Base-by-base conservation (phyloP, 2,113 vertebrate species). In the Noctilio leporinus region DNA sequence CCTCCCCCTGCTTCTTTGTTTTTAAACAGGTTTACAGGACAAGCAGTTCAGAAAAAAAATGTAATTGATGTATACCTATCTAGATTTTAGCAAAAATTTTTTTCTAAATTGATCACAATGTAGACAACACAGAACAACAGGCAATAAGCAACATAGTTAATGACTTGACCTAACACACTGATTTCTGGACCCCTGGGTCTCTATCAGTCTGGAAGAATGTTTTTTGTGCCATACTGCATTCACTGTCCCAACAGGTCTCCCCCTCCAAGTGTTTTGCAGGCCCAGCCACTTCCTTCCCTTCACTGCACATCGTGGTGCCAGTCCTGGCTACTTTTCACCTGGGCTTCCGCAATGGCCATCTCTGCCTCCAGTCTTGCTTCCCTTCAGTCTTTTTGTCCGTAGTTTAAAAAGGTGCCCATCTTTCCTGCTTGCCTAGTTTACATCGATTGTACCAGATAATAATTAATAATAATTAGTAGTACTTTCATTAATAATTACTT, bases 31-130 rank as follows among this genome's bases (percentile, higher is more conserved):
- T 38, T 96, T 47, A 59, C 47, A 83, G 38, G 28, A 69, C 30
- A 45, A 67, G 24, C 26, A 84, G 55, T 84, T 92, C 49, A 83
- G 75, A 73, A 86, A 77, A 90, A 94, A 77, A 90, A 94, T 20
- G 40, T 57, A 57, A 77, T 22, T 30, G 17, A 59, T 38, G 4
- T 22, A 57, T 22, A 51, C 19, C 51, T 72, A 24, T 73, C 33
- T 73, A 65, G 40, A 76, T 35, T 94, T 64, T n/a, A 83, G 65
- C 45, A 72, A 92, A 92, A n/a, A 55, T 30, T 86, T 89, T 70
- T 83, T 14, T 78, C 22, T 33, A 67, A 87, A 9, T 86, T 10
- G 8, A 35, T 49, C 55, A 49, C 28, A 70, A 38, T 45, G 12
- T 43, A 7, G 7, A 73, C 3, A 45, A 81, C 33, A 55, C 40